A percentile compares a stretch with the other conserved stretches of the same genome.
Conservation (phyloP, 1,140 invertebrate species). For the Thaumatotibia leucotreta region DNA sequence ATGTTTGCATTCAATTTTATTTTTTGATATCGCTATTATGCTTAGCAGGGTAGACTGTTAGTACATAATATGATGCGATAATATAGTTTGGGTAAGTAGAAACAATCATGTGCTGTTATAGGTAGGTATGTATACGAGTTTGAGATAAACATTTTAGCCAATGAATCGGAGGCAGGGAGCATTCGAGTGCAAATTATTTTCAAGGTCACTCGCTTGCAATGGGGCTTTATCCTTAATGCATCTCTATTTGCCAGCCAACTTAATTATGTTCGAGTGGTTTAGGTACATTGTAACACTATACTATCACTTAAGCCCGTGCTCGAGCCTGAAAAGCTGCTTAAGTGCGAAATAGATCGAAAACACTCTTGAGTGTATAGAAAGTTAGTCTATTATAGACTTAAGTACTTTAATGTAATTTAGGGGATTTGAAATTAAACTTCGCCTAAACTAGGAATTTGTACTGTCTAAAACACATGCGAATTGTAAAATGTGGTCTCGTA, state of each 20-base stretch:
- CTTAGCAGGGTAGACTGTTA: too few relatives aligned
- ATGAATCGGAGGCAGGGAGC: too few relatives aligned
- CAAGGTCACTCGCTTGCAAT: neutral
- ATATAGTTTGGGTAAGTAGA: too few relatives aligned
- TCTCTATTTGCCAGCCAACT: neutral
- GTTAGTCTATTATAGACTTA: neutral
- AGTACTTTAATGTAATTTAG: neutral
- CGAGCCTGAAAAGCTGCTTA: neutral
- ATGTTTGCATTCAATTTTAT: too few relatives aligned
- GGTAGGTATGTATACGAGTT: too few relatives aligned
- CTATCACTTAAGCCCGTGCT: neutral
- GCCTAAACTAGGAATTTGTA: neutral
- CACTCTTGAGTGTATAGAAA: neutral
- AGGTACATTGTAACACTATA: neutral
- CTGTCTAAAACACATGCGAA: neutral
- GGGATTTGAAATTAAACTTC: neutral
- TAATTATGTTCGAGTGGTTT: conserved; percentile 7
- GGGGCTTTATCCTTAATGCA: neutral
- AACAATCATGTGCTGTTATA: too few relatives aligned
- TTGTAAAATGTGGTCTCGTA: neutral
- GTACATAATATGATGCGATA: too few relatives aligned
- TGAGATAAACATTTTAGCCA: too few relatives aligned
- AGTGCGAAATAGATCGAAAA: neutral
- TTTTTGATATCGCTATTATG: too few relatives aligned
- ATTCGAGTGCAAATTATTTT: neutral